phyloP scores from a whole-genome alignment of 2,888 invertebrate genomes.

The Heliconius ismenius region DNA sequence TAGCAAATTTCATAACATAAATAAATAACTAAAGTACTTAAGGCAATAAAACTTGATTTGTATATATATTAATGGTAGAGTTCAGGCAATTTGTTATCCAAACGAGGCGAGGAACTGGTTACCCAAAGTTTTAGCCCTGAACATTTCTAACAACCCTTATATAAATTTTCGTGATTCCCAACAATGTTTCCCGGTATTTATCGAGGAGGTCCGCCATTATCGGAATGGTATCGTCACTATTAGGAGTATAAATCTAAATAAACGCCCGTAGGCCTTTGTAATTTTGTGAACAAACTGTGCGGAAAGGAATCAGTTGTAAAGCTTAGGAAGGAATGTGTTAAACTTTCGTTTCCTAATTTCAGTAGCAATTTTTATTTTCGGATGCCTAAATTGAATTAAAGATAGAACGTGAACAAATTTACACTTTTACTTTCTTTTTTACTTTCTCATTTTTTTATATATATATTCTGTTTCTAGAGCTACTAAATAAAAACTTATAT shows the following conservation, averaged over 20 bases:
- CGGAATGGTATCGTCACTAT: slow-evolving; percentile 35
- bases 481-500: too few relatives aligned
- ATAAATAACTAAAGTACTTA: not conserved
- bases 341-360: not conserved
- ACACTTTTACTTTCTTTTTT: not conserved
- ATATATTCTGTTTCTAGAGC: not conserved
- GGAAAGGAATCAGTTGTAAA: slow-evolving; percentile 21
- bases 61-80: slow-evolving; percentile 11
- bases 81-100: slow-evolving; percentile 10
- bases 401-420: too few relatives aligned
- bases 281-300: slow-evolving; percentile 35
- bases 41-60: not conserved
- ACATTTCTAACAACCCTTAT: slow-evolving; percentile 20
- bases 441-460: not conserved
- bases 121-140: slow-evolving; percentile 5
- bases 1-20: not conserved
- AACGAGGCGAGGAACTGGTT: slow-evolving; percentile 17
- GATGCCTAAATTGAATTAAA: not conserved
- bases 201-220: slow-evolving; percentile 23
- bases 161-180: slow-evolving; percentile 25
- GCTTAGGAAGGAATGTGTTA: not conserved
- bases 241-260: slow-evolving; percentile 42
- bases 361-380: not conserved
- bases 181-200: slow-evolving; percentile 31
- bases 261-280: slow-evolving; percentile 37